Base-by-base conservation (phyloP, 1,140 invertebrate genomes). In the Cyclargus thomasi region DNA sequence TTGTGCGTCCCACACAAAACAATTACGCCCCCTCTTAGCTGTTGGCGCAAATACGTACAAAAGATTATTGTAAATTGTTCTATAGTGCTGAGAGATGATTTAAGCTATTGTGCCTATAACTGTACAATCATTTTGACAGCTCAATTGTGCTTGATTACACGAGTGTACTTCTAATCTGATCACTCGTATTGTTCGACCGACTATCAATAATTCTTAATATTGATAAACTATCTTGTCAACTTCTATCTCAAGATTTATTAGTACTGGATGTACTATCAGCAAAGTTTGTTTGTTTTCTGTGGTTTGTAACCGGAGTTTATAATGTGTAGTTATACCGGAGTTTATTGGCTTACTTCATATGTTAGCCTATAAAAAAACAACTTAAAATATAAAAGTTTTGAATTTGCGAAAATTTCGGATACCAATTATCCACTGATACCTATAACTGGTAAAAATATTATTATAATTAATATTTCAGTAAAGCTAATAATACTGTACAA, bases 401-500 rank as follows among this genome's bases (percentile, higher is more conserved):
- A 47, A 16, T 47, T 47, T 47, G 10, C 8, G 10, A 47, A 47
- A 4, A 16, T 47, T 47, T 29, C 1, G 5, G 29, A 8, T 29
- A 29, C 8, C n/a, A n/a, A n/a, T 29, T 5, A 29, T 7, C 5
- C 8, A 29, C 5, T 55, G n/a, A 18, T 55, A 17, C 55, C 55
- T 59, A 66, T 4, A 66, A 66, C 55, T 66, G 65, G 65, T 66
- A 59, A 55, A 66, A 53, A 29, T 73, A 71, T 63, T 67, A 21
- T 62, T 71, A 73, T 82, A 82, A 77, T 76, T 79, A 80, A 47
- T 47, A 14, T 47, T 72, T 80, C 81, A 90, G 83, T 87, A 86
- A 88, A 83, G 83, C 87, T 90, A 90, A 77, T 90, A 88, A 90
- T 90, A 90, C 87, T 90, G 87, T 90, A 90, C 87, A 90, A 82